Percentiles rank a stretch among this genome's conserved stretches.
Conservation (phyloP, 2,797 vertebrate species). For the Astyanax mexicanus region DNA sequence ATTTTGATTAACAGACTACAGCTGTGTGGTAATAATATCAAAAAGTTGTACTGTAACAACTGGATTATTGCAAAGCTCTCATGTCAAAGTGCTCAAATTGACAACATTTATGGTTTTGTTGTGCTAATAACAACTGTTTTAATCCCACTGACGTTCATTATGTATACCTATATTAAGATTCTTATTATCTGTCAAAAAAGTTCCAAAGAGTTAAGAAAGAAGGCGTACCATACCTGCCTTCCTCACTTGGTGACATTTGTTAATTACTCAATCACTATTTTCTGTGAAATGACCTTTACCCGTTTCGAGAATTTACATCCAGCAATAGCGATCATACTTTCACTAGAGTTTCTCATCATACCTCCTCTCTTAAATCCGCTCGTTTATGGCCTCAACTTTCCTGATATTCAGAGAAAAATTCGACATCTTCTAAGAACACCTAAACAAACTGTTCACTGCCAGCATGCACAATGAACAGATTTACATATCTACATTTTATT, state of each 20-base stretch:
- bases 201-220: constrained; percentile 61
- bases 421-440: constrained; percentile 1
- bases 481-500: too few relatives aligned
- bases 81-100: constrained; percentile 36
- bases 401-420: constrained; percentile 64
- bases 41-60: constrained; percentile 53
- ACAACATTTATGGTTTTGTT: constrained; percentile 45
- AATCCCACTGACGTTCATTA: constrained; percentile 44
- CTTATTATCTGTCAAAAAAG: constrained; percentile 55
- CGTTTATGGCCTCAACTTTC: constrained; percentile 69
- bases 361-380: constrained; percentile 70
- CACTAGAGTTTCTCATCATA: constrained; percentile 70
- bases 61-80: constrained; percentile 49
- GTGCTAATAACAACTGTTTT: constrained; percentile 40
- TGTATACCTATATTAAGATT: constrained; percentile 55
- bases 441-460: background rate
- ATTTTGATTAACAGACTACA: constrained; percentile 39
- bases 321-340: constrained; percentile 61
- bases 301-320: constrained; percentile 47
- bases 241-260: constrained; percentile 70
- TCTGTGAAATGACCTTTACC: constrained; percentile 64
- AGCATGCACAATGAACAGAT: background rate
- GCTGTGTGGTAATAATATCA: constrained; percentile 45
- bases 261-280: constrained; percentile 54
- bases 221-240: constrained; percentile 72